phyloP scores from a whole-genome alignment of 2,888 invertebrate species.

The Papilio protenor region DNA sequence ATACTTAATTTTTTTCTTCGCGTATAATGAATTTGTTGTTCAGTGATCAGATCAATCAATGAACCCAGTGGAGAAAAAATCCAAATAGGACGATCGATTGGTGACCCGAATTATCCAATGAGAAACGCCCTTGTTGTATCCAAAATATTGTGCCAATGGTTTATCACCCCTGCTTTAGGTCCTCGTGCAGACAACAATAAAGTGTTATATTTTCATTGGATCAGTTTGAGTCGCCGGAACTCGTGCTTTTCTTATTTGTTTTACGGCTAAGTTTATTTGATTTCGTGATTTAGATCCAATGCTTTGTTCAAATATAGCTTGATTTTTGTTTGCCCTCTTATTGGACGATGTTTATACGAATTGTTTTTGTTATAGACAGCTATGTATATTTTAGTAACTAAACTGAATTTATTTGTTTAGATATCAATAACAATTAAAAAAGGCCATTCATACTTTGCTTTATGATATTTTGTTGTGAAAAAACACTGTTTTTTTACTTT shows the following conservation, averaged over 20 bases:
- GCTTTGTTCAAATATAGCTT: constrained; percentile 21
- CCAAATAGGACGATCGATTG: no score
- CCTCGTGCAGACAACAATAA: constrained; percentile 3
- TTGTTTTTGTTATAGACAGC: not conserved
- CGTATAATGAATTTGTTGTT: no score
- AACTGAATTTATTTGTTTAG: not conserved
- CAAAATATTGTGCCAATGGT: no score
- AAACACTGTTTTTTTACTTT: no score
- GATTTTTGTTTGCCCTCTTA: constrained; percentile 11
- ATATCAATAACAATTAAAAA: no score
- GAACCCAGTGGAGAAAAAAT: no score
- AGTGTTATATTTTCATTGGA: constrained; percentile 22
- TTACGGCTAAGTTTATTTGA: constrained; percentile 30
- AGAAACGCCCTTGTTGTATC: no score
- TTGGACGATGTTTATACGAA: constrained; percentile 7
- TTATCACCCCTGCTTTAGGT: not conserved
- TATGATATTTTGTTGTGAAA: no score
- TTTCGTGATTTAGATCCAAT: constrained; percentile 30
- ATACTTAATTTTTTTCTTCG: no score
- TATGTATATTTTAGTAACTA: not conserved
- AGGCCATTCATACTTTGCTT: no score
- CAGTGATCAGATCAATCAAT: no score
- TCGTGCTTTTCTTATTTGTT: constrained; percentile 29
- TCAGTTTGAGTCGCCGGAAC: constrained; percentile 13
- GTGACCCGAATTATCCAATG: no score